Evolutionary conservation across 2,888 invertebrate genomes (phyloP).

Genomic region (Hesperia comma): DNA sequence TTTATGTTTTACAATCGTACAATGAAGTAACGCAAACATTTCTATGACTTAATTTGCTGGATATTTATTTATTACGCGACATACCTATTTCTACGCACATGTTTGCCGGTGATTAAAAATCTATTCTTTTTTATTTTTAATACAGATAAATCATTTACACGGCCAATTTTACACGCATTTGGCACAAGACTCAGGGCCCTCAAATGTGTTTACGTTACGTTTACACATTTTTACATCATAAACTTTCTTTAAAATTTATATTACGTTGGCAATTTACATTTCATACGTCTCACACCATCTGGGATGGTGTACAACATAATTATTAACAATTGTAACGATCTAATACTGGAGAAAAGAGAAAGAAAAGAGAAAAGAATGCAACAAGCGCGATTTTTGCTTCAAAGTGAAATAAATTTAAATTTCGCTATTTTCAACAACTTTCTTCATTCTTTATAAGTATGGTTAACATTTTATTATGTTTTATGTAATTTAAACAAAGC

Average conservation of each 20-base stretch:
- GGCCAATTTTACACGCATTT: conserved; percentile 10
- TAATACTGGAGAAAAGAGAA: too few species aligned
- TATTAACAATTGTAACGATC: too few species aligned
- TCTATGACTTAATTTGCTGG: conserved; percentile 38
- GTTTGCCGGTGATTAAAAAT: conserved; percentile 33
- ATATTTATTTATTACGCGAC: conserved; percentile 24
- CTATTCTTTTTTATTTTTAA: conserved; percentile 16
- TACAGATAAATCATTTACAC: not conserved
- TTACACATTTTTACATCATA: conserved; percentile 7
- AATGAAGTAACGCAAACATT: conserved; percentile 38
- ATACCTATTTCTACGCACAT: conserved; percentile 20
- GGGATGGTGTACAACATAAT: too few species aligned
- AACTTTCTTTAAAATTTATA: conserved; percentile 10
- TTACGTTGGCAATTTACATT: not conserved
- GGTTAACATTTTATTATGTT: too few species aligned
- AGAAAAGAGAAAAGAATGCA: too few species aligned
- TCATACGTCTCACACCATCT: not conserved
- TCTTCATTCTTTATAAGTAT: too few species aligned
- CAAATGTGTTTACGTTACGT: conserved; percentile 6
- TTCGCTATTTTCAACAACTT: too few species aligned
- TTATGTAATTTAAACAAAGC: too few species aligned
- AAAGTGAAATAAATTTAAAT: too few species aligned
- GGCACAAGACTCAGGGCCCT: conserved; percentile 1
- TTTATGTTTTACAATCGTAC: conserved; percentile 1
- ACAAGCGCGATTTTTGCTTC: too few species aligned